Evolutionary conservation across 2,888 invertebrate genomes (phyloP), one percentile per base, ranked within the genome.

Genomic region (Hirtodrosophila cameraria): DNA sequence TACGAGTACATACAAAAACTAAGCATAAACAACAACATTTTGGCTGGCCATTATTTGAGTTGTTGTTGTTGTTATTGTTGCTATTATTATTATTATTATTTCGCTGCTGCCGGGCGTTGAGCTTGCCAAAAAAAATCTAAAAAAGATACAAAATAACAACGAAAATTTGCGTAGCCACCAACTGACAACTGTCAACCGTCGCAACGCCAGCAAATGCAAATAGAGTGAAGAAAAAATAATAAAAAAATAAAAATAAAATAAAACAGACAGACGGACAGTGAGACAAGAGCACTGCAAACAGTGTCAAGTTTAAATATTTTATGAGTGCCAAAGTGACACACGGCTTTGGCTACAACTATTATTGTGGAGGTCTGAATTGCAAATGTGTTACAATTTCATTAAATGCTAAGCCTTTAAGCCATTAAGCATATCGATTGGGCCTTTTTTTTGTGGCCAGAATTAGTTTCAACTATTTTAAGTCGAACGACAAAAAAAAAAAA

Each of bases 231-330:
- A 45, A 35, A 15, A 33, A 23, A 20, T 3, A 20, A 39, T 9
- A 13, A 15, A 12, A 23, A 35, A 9, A 35, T 25, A 23, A 15
- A 41, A 8, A 27, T 9, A 41, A 7, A 15, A 16, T 9, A 23
- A 35, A 9, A 41, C 23, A 30, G 20, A 48, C 11, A 41, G 35
- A 33, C 31, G 20, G 39, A 7, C 31, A 45, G 45, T 27, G 38
- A 46, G 30, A 54, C 30, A 8, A 35, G 6, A 13, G n/a, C 41
- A 36, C 25, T 53, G 18, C 38, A 73, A 78, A 82, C 46, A 70
- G 70, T 83, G 81, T 81, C 81, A 81, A 85, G 86, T 86, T 85
- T 74, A 76, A 74, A 66, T 53, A 74, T 59, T 65, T 66, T 64
- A 46, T 64, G 54, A 48, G 61, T 57, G 54, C 42, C 57, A 53